Conservation (phyloP, 2,797 vertebrate genomes). For the Syngnathus acus region DNA sequence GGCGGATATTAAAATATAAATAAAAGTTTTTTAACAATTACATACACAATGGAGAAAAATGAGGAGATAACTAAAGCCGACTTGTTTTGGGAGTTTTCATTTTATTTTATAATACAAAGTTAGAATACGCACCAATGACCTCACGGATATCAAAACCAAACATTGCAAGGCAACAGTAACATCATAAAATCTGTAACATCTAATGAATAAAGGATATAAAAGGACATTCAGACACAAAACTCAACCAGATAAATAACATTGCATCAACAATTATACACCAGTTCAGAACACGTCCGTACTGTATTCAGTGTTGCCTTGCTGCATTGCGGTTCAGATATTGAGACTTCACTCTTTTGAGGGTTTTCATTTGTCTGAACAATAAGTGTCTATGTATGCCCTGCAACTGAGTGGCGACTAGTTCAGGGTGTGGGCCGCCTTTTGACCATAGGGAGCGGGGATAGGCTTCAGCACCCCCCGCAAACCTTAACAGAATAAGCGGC, state of each 20-base stretch:
- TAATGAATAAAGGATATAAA: slow-evolving; percentile 12
- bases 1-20: slow-evolving; percentile 16
- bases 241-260: slow-evolving; percentile 3
- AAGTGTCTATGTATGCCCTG: too few species aligned
- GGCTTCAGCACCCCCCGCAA: too few species aligned
- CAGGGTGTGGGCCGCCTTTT: too few species aligned
- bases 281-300: not conserved
- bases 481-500: too few species aligned
- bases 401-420: too few species aligned
- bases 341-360: too few species aligned
- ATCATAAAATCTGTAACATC: slow-evolving; percentile 12
- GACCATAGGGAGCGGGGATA: too few species aligned
- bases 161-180: slow-evolving; percentile 23
- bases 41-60: not conserved
- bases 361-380: too few species aligned
- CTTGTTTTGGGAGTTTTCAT: not conserved
- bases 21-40: not conserved
- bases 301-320: not conserved
- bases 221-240: slow-evolving; percentile 9
- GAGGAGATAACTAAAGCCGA: not conserved
- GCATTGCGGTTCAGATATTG: too few species aligned
- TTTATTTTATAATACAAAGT: slow-evolving; percentile 1
- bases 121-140: slow-evolving; percentile 26
- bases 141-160: slow-evolving; percentile 27
- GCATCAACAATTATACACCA: not conserved